Evolutionary conservation across 2,113 vertebrate genomes (phyloP).

Genomic region (Nannobrachium achirus): DNA sequence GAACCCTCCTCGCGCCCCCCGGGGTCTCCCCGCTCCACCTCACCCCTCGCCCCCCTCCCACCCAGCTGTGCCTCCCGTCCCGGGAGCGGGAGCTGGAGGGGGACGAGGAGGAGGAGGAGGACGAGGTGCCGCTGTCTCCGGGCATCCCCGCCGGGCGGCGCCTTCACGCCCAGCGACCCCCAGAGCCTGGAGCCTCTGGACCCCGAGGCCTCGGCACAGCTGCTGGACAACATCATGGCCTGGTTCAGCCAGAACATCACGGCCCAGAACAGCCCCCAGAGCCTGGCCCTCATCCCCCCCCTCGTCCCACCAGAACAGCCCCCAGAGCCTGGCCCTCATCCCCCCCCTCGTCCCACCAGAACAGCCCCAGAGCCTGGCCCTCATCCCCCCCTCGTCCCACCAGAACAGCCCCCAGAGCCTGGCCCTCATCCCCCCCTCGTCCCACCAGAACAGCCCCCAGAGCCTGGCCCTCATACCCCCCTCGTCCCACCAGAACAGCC

Average conservation of each 20-base stretch:
- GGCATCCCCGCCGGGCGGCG: conserved; percentile 69
- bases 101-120: too few species aligned
- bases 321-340: conserved; percentile 71
- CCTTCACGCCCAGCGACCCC: conserved; percentile 76
- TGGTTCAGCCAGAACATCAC: conserved; percentile 66
- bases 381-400: too few species aligned
- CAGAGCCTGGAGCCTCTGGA: conserved; percentile 73
- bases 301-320: conserved; percentile 71
- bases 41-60: conserved; percentile 40
- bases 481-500: too few species aligned
- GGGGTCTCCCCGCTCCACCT: conserved; percentile 44
- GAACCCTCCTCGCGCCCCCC: conserved; percentile 49
- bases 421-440: too few species aligned
- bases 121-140: conserved; percentile 68
- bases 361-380: too few species aligned
- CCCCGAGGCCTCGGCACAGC: conserved; percentile 71
- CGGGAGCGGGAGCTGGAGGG: conserved; percentile 66
- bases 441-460: too few species aligned
- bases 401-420: too few species aligned
- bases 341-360: too few species aligned
- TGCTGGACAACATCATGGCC: conserved; percentile 76
- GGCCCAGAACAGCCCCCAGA: conserved; percentile 69
- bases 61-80: conserved; percentile 75
- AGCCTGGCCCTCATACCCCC: too few species aligned
- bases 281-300: conserved; percentile 69